A percentile compares a stretch with the other conserved stretches of the same genome.
phyloP scores from a whole-genome alignment of 2,888 invertebrate species.

The Drosophila prolongata region DNA sequence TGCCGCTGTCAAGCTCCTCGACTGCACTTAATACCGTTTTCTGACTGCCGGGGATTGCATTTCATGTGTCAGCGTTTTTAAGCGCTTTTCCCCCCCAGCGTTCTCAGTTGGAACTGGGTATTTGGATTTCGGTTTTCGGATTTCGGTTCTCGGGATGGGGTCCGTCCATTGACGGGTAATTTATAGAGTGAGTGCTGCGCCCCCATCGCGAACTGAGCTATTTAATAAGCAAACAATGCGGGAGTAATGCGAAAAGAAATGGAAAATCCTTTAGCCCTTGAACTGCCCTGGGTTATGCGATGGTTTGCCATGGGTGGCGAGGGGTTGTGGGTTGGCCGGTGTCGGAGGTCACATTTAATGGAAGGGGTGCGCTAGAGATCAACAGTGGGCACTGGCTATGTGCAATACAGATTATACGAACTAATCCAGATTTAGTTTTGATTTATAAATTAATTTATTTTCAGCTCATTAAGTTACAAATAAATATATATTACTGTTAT shows the following conservation, averaged over 20 bases:
- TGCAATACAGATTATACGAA: neutral
- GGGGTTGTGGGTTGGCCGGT: neutral
- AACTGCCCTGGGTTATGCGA: conserved; percentile 39
- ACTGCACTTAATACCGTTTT: conserved; percentile 74
- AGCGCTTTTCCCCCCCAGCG: conserved; percentile 61
- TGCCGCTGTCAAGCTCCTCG: conserved; percentile 64
- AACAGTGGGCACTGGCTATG: neutral
- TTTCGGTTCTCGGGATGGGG: conserved; percentile 21
- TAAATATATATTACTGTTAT: too few species aligned
- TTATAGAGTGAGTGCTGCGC: conserved; percentile 22
- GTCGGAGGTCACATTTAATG: conserved; percentile 16
- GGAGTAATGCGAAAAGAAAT: conserved; percentile 42
- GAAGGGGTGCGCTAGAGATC: neutral
- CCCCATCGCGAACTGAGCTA: conserved; percentile 7
- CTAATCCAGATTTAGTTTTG: too few species aligned
- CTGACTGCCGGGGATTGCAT: conserved; percentile 68
- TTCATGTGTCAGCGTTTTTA: conserved; percentile 81
- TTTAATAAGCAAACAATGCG: conserved; percentile 40
- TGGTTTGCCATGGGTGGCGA: neutral
- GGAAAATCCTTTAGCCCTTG: conserved; percentile 37
- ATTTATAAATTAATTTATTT: too few species aligned
- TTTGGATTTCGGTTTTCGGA: neutral
- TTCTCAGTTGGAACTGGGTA: conserved; percentile 1
- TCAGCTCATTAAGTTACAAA: too few species aligned
- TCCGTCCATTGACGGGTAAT: conserved; percentile 48